phyloP scores from a whole-genome alignment of 2,797 vertebrate genomes.

The Sebastes steindachneri region DNA sequence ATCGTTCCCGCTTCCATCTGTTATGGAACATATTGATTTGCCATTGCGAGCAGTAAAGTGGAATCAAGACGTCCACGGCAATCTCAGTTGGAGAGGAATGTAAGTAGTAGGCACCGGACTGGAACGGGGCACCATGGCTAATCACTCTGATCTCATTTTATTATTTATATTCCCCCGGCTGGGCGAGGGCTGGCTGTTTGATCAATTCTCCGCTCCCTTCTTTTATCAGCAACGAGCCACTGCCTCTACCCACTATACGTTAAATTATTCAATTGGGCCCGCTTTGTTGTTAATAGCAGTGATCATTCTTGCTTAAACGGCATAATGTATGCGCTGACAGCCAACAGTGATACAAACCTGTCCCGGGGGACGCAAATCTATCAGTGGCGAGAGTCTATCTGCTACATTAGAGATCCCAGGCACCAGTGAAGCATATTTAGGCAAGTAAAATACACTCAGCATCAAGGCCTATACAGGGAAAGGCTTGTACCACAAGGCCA shows the following conservation, averaged over 20 bases:
- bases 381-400: slow-evolving; percentile 59
- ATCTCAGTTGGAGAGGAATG: slow-evolving; percentile 43
- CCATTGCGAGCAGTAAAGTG: slow-evolving; percentile 36
- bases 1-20: slow-evolving; percentile 35
- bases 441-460: slow-evolving; percentile 61
- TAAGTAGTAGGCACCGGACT: slow-evolving; percentile 14
- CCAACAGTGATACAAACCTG: slow-evolving; percentile 72
- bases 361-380: slow-evolving; percentile 73
- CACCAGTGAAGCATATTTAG: slow-evolving; percentile 46
- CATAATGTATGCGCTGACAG: slow-evolving; percentile 79
- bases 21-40: slow-evolving; percentile 65
- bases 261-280: slow-evolving; percentile 81
- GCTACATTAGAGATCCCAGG: slow-evolving; percentile 61
- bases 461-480: slow-evolving; percentile 40
- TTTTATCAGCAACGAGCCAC: slow-evolving; percentile 67
- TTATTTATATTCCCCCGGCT: slow-evolving; percentile 62
- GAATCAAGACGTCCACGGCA: slow-evolving; percentile 51
- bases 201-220: slow-evolving; percentile 59
- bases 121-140: slow-evolving; percentile 42
- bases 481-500: slow-evolving; percentile 50
- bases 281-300: slow-evolving; percentile 81
- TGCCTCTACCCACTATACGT: slow-evolving; percentile 48
- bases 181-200: slow-evolving; percentile 50
- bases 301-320: slow-evolving; percentile 82
- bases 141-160: slow-evolving; percentile 66